Conservation (phyloP, 2,113 vertebrate genomes). For the Colaptes auratus region DNA sequence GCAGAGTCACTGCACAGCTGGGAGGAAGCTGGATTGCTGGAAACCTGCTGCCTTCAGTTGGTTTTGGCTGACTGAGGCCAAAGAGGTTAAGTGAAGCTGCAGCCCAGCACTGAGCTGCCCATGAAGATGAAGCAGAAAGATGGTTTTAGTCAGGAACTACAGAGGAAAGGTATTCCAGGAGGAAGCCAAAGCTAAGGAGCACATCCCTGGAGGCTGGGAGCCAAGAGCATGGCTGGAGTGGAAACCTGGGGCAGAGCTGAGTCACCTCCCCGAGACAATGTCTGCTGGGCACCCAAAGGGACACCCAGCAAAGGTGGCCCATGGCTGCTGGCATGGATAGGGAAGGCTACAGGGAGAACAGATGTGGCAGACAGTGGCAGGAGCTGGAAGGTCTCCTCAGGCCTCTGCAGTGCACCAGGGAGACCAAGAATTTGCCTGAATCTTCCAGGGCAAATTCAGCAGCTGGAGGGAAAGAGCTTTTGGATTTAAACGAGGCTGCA, state of each 20-base stretch:
- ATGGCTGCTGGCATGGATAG: background rate
- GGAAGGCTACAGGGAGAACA: background rate
- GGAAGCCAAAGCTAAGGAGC: background rate
- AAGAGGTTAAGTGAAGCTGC: background rate
- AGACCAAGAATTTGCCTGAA: background rate
- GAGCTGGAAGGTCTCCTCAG: background rate
- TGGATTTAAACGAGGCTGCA: background rate
- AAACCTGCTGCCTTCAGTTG: background rate
- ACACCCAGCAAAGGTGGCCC: background rate
- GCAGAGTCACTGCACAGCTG: background rate
- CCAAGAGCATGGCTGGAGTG: background rate
- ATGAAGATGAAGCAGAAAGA: background rate
- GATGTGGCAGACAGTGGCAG: background rate
- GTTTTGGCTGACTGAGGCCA: background rate
- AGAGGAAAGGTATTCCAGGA: background rate
- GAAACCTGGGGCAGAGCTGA: background rate
- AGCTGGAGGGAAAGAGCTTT: background rate
- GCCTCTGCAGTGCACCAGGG: background rate
- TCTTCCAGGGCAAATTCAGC: background rate
- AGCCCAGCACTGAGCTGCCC: background rate
- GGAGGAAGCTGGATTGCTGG: background rate
- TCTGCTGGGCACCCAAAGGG: background rate
- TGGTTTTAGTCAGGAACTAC: background rate
- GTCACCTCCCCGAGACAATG: background rate
- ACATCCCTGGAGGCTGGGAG: background rate